Conservation (phyloP, 1,140 invertebrate genomes). For the Acarapis woodi region DNA sequence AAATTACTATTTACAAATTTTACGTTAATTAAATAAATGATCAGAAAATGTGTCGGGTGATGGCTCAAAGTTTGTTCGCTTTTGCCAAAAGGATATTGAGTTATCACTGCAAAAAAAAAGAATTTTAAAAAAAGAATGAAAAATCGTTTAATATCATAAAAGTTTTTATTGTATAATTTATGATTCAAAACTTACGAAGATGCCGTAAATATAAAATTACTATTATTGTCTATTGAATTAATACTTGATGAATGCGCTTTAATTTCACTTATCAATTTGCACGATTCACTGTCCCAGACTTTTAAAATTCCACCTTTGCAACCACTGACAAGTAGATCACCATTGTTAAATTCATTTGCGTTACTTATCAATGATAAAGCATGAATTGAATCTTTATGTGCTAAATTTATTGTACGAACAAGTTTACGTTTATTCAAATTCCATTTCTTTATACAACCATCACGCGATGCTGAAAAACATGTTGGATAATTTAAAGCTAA, state of each 20-base stretch:
- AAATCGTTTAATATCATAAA: not conserved
- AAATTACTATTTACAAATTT: too few species aligned
- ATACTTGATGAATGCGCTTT: slow-evolving; percentile 40
- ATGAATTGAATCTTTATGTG: slow-evolving; percentile 65
- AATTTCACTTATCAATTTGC: slow-evolving; percentile 32
- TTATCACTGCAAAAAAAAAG: slow-evolving; percentile 11
- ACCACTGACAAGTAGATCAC: slow-evolving; percentile 36
- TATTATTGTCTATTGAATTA: slow-evolving; percentile 39
- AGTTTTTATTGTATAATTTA: not conserved
- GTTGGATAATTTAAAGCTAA: slow-evolving; percentile 30
- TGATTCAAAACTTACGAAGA: slow-evolving; percentile 21
- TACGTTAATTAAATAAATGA: too few species aligned
- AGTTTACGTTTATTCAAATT: slow-evolving; percentile 30
- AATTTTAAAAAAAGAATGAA: not conserved
- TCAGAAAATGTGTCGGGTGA: slow-evolving; percentile 15
- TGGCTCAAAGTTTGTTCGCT: slow-evolving; percentile 13
- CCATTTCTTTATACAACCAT: slow-evolving; percentile 69
- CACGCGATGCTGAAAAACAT: slow-evolving; percentile 54
- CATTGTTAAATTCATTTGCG: slow-evolving; percentile 29
- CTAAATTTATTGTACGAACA: slow-evolving; percentile 47
- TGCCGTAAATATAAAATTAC: slow-evolving; percentile 40
- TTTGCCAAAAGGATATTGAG: slow-evolving; percentile 14
- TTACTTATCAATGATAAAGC: slow-evolving; percentile 34
- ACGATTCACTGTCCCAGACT: slow-evolving; percentile 34
- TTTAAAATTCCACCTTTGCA: slow-evolving; percentile 42